Base-by-base conservation (phyloP, 2,797 vertebrate genomes). In the Catamblyrhynchus diadema region DNA sequence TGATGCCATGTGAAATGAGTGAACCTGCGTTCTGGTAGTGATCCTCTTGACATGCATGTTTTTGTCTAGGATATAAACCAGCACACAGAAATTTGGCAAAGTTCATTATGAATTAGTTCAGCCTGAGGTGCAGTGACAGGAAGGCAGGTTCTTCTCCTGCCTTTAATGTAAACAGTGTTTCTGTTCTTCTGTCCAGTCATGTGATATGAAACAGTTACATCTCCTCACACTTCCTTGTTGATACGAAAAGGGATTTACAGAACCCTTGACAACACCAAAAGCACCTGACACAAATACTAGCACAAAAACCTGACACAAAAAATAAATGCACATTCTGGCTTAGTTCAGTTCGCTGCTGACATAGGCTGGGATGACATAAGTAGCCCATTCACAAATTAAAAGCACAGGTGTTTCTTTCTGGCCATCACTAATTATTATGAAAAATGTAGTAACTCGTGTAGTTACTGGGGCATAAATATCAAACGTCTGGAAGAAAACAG, bases 81-180 rank as follows among this genome's bases (percentile, higher is more conserved):
- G 59, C 54, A 64, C 15, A 23, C 35, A 35, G 86, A 86, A 77
- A 45, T 61, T 28, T 67, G 75, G 33, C 44, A 10, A 4, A 64
- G 73, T 66, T 77, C 3, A 1, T 65, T 57, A 15, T 47, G 37
- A 64, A 51, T 18, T 61, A 53, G 14, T 77, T 62, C 59, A 75
- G 42, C 30, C 27, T 77, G 51, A 45, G 5, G 4, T n/a, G 32
- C n/a, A 85, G 51, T 56, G 75, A 72, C 62, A 59, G 61, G 60
- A 74, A 81, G 54, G 61, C 53, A 69, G 59, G 51, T 84, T 53
- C 32, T 79, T 74, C n/a, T 75, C 33, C 51, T 75, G 83, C 35
- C 47, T 80, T 73, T 71, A 45, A 9, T 33, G 39, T 86, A 81
- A 90, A 81, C 80, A 56, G 10, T 23, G 42, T 79, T 85, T 61